Evolutionary conservation across 2,888 invertebrate species (phyloP), one percentile per base, ranked within the genome.

Genomic region (Oligia latruncula): DNA sequence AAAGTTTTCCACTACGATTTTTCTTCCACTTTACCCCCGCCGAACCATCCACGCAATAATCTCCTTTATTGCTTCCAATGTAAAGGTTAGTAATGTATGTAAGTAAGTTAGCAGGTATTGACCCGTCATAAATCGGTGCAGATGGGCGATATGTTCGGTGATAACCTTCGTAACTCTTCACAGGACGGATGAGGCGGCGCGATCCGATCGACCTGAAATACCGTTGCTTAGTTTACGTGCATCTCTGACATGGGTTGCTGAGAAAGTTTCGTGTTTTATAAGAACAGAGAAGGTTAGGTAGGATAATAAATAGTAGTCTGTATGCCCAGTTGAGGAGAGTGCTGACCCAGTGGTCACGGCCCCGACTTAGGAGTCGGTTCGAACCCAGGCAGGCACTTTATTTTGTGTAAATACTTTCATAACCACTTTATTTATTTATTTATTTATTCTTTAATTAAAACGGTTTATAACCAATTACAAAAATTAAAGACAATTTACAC

Each of bases 161-260:
- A 93, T 94, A 92, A 92, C 94, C 93, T 89, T 78, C 90, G 92
- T 94, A 92, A 93, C 93, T 94, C 94, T 93, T 74, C 90, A 84
- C 81, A 76, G 85, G 90, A 92, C 90, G 92, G 81, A 93, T 92
- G 91, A 90, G 87, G 83, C 80, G 86, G 90, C 87, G 83, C 76
- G 81, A 86, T 86, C 84, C 90, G 90, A 88, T 88, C 85, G 87
- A 78, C 86, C 89, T 67, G 70, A 90, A 91, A 90, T 91, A 91
- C 90, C 67, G 81, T 72, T 71, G 60, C 70, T 83, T 74, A 82
- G 84, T 81, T 88, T 88, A 87, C 87, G 77, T 84, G 75, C 78
- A 82, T 82, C 72, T 82, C 75, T 82, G 40, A 64, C 20, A 55
- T 58, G 17, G 71, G 71, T 70, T 29, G 46, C 64, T 62, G 23